Evolutionary conservation across 2,888 invertebrate genomes (phyloP).

Genomic region (Arge pagana): DNA sequence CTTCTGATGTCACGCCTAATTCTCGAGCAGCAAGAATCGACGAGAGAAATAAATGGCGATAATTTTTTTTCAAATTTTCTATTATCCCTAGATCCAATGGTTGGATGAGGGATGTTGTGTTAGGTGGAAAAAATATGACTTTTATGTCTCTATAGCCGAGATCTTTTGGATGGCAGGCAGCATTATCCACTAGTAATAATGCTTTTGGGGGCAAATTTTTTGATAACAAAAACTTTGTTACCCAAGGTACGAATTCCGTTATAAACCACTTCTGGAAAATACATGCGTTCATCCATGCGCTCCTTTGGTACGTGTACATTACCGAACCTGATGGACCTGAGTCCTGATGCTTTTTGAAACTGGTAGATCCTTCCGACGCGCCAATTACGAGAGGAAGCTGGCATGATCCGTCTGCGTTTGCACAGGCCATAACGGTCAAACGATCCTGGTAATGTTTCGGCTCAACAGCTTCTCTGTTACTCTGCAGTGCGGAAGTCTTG

Average conservation of each 20-base stretch:
- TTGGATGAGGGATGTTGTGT: constrained; percentile 30
- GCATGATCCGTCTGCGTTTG: constrained; percentile 35
- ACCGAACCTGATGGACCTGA: constrained; percentile 27
- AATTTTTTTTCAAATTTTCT: constrained; percentile 30
- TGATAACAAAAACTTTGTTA: constrained; percentile 26
- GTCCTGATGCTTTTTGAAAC: constrained; percentile 30
- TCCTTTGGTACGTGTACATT: constrained; percentile 31
- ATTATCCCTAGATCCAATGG: constrained; percentile 32
- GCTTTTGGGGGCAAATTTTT: constrained; percentile 30
- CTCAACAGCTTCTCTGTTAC: constrained; percentile 33
- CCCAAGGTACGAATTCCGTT: constrained; percentile 32
- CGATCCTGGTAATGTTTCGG: constrained; percentile 38
- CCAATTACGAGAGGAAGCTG: constrained; percentile 38
- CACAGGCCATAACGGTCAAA: constrained; percentile 35
- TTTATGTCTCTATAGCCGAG: constrained; percentile 26
- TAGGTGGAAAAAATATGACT: constrained; percentile 31
- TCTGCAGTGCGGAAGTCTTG: constrained; percentile 32
- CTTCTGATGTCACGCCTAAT: neutral
- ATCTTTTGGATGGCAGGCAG: constrained; percentile 30
- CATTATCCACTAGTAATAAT: constrained; percentile 34
- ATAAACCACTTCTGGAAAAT: constrained; percentile 35
- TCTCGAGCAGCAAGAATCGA: too few relatives aligned
- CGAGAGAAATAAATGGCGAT: too few relatives aligned
- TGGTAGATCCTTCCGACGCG: constrained; percentile 35
- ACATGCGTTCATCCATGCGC: constrained; percentile 34